Percentiles rank a stretch among this genome's conserved stretches.
phyloP scores from a whole-genome alignment of 2,888 invertebrate species.

The Heliconius erato region DNA sequence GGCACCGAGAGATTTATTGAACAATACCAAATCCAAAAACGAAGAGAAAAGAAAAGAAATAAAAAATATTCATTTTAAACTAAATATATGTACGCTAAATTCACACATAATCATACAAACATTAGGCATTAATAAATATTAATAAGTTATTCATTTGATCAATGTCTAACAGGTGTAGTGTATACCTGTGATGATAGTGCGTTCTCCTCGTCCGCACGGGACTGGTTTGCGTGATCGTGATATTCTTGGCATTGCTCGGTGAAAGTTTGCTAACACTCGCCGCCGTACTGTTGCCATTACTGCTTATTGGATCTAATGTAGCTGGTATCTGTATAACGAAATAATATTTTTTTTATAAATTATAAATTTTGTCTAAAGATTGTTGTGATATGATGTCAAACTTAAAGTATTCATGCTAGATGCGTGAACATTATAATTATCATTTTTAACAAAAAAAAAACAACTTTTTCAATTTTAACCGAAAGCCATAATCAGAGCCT shows the following conservation, averaged over 20 bases:
- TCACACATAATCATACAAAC: not conserved
- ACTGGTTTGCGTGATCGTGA: slow-evolving; percentile 81
- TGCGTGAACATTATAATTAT: not conserved
- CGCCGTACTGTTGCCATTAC: slow-evolving; percentile 80
- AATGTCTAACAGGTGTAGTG: not conserved
- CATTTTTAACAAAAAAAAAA: not conserved
- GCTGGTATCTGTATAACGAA: slow-evolving; percentile 63
- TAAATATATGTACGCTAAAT: too few relatives aligned
- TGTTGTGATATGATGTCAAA: not conserved
- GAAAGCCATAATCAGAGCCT: too few relatives aligned
- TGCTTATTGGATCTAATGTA: slow-evolving; percentile 73
- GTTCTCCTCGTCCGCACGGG: slow-evolving; percentile 80
- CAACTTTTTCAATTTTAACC: too few relatives aligned
- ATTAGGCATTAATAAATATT: not conserved
- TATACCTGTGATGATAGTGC: slow-evolving; percentile 81
- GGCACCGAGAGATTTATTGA: too few relatives aligned
- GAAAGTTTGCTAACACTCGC: slow-evolving; percentile 80
- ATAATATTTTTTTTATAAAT: not conserved
- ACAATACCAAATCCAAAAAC: too few relatives aligned
- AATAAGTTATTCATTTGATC: not conserved
- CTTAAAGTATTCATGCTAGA: not conserved
- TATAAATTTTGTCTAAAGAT: not conserved
- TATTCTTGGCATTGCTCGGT: slow-evolving; percentile 75
- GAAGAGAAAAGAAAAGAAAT: too few relatives aligned
- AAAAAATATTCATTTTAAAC: not conserved